Conservation (phyloP, 2,113 vertebrate genomes). For the Lampris incognitus region DNA sequence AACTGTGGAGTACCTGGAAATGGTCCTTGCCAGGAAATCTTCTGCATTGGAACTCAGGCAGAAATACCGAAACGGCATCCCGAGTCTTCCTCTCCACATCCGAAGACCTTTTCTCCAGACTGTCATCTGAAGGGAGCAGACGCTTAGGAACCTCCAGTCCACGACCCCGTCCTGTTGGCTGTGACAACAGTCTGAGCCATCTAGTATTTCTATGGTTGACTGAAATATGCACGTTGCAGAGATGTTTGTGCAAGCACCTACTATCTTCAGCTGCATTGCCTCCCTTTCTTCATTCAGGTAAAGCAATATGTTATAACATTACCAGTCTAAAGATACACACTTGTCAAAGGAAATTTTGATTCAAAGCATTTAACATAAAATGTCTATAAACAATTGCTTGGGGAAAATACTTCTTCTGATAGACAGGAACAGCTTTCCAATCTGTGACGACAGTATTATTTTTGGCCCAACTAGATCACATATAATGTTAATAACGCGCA, state of each 20-base stretch:
- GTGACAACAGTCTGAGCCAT: constrained; percentile 38
- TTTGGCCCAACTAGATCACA: too few relatives aligned
- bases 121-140: constrained; percentile 31
- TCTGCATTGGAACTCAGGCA: constrained; percentile 89
- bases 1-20: constrained; percentile 71
- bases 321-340: too few relatives aligned
- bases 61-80: constrained; percentile 84
- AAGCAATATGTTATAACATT: neutral
- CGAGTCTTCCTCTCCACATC: constrained; percentile 74
- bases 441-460: too few relatives aligned
- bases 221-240: constrained; percentile 63
- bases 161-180: constrained; percentile 45
- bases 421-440: too few relatives aligned
- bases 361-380: too few relatives aligned
- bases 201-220: constrained; percentile 62
- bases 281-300: constrained; percentile 21
- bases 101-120: constrained; percentile 44
- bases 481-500: too few relatives aligned
- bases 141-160: constrained; percentile 12
- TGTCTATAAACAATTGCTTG: too few relatives aligned
- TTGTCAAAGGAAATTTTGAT: too few relatives aligned
- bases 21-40: constrained; percentile 59
- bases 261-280: too few relatives aligned
- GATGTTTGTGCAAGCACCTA: constrained; percentile 40
- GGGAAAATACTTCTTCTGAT: too few relatives aligned